phyloP scores from a whole-genome alignment of 2,888 invertebrate species.

The Entomobrya multifasciata region DNA sequence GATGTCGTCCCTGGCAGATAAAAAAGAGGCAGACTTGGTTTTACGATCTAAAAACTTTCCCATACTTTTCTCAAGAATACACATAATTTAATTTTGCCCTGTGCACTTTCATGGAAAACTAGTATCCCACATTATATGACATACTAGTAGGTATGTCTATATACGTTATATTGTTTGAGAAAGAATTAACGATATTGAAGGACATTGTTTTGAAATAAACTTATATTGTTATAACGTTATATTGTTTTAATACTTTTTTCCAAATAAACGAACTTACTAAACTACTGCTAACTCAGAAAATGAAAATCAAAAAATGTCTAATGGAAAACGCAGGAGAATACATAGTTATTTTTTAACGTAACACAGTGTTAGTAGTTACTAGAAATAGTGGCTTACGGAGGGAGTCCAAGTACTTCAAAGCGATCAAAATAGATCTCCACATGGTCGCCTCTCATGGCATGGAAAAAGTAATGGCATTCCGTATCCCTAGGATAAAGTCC shows the following conservation, averaged over 20 bases:
- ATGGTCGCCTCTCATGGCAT: slow-evolving; percentile 89
- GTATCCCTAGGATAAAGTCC: slow-evolving; percentile 94
- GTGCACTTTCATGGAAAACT: no score
- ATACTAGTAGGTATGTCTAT: no score
- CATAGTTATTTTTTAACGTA: no score
- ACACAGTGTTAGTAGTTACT: no score
- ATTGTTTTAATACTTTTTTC: no score
- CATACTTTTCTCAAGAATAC: neutral
- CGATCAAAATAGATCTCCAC: slow-evolving; percentile 92
- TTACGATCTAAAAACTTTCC: neutral
- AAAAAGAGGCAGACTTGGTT: neutral
- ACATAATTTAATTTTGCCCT: neutral
- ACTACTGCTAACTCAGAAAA: neutral
- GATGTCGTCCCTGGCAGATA: no score
- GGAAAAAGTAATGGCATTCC: slow-evolving; percentile 95
- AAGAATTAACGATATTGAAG: no score
- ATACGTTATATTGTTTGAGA: no score
- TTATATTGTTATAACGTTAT: no score
- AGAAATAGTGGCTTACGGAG: slow-evolving; percentile 86
- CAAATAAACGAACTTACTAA: neutral
- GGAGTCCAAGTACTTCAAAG: slow-evolving; percentile 91
- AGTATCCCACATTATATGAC: no score
- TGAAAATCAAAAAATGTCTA: slow-evolving; percentile 17
- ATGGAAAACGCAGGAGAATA: no score
- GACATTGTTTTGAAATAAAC: no score